Percentiles rank a stretch among this genome's conserved stretches.
Conservation (phyloP, 2,797 vertebrate species). For the Chaetophractus vellerosus region DNA sequence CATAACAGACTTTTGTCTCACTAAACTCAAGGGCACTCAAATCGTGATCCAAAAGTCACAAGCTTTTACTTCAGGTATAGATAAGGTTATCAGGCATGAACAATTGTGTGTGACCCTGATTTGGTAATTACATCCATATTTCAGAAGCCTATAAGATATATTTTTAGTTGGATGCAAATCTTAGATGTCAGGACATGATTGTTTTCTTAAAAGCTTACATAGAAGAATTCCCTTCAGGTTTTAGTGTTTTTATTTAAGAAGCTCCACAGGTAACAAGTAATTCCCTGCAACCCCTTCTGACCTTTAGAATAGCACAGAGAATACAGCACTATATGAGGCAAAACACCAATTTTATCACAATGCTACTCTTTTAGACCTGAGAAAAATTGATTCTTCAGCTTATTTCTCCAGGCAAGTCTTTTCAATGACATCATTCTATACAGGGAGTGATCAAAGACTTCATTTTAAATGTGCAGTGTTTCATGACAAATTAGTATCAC, state of each 20-base stretch:
- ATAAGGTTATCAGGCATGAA: not conserved
- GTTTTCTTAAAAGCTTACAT: conserved; percentile 39
- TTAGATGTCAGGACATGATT: not conserved
- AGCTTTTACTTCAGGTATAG: not conserved
- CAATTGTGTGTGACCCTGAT: not conserved
- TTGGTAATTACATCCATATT: not conserved
- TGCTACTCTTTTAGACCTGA: not conserved
- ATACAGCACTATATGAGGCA: not conserved
- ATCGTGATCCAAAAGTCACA: not conserved
- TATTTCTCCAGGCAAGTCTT: conserved; percentile 41
- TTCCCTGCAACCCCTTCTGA: conserved; percentile 4
- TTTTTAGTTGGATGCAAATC: conserved; percentile 38
- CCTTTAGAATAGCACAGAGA: conserved; percentile 35
- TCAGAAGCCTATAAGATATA: not conserved
- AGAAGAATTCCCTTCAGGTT: conserved; percentile 12
- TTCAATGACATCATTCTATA: conserved; percentile 38
- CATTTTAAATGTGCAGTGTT: conserved; percentile 65
- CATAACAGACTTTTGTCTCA: not conserved
- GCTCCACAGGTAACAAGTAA: not conserved
- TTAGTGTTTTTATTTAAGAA: conserved; percentile 53
- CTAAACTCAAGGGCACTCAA: not conserved
- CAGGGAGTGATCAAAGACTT: not conserved
- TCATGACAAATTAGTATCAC: conserved; percentile 55
- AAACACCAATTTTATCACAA: conserved; percentile 56
- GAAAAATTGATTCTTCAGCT: conserved; percentile 50